Evolutionary conservation across 2,888 invertebrate species (phyloP), one percentile per base, ranked within the genome.

Genomic region (Lochmaea capreae): DNA sequence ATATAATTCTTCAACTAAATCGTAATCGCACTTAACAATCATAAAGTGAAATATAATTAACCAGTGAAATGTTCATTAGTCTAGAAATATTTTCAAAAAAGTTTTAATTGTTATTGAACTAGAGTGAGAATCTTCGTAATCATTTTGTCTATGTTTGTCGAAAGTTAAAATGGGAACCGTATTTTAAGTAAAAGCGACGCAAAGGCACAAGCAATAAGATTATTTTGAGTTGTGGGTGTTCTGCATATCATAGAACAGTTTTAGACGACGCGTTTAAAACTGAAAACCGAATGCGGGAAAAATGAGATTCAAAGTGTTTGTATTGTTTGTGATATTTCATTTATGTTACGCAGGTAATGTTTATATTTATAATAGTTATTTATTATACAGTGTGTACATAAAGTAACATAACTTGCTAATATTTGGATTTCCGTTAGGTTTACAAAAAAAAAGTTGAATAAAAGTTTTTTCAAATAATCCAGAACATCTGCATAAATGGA

Each of bases 181-280:
- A 61, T 46, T 43, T 63, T 52, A 58, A 63, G 54, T 42, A 54
- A 61, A 67, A 49, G 69, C 70, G 16, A 65, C 62, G 42, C 54
- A 62, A 68, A 68, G 63, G 73, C 69, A 73, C 63, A 71, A 62
- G 69, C 67, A 49, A 33, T 52, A 62, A 63, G 33, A 54, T 67
- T 49, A 58, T 63, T 67, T 73, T 62, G 18, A 63, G 6, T 70
- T 70, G 62, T 69, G 42, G 18, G 63, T 16, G 67, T 67, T 46
- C 18, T 67, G 67, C 57, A 46, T 57, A 71, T 71, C 26, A 42
- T 62, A 16, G 46, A 61, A 63, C 71, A 65, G 61, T 70, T 74
- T 67, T 66, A 67, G 70, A 70, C 59, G 59, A 65, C 61, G 66
- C 26, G 33, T 12, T 12, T n/a, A n/a, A 39, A 66, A 46, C 58